These are phyloP conservation scores for Agriopis marginaria DNA, from an alignment of 2,888 invertebrate species.

Conservation along the genomic window DNA sequence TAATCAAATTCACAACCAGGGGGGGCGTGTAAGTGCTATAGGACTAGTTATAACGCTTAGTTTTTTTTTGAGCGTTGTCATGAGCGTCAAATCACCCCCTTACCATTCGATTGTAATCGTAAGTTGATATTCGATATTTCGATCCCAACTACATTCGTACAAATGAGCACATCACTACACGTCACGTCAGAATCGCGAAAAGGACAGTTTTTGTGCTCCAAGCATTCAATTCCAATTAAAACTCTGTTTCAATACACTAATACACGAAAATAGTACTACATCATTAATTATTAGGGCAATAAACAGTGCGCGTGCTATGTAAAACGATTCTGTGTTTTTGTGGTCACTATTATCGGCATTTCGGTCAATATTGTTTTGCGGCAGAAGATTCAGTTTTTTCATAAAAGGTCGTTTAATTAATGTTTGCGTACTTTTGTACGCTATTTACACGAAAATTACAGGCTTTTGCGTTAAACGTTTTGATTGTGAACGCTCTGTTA, in stretches of 20 bases:
- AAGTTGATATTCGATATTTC: no score
- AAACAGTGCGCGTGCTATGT: slow-evolving; percentile 34
- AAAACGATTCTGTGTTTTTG: slow-evolving; percentile 36
- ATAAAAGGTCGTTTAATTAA: slow-evolving; percentile 26
- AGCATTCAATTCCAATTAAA: slow-evolving; percentile 54
- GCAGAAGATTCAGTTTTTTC: slow-evolving; percentile 21
- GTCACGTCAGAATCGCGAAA: slow-evolving; percentile 58
- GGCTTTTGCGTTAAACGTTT: slow-evolving; percentile 24
- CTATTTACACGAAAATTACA: slow-evolving; percentile 35
- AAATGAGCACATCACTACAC: slow-evolving; percentile 42
- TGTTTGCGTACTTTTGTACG: slow-evolving; percentile 30
- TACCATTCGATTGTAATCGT: not conserved
- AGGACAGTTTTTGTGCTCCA: slow-evolving; percentile 62
- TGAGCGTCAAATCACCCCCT: no score
- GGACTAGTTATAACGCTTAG: no score
- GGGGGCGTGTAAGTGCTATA: no score
- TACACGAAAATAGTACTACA: slow-evolving; percentile 37
- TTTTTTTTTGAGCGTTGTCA: no score
- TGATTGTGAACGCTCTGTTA: slow-evolving; percentile 13
- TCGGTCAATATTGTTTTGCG: slow-evolving; percentile 41
- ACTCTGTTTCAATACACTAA: slow-evolving; percentile 43
- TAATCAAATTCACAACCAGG: no score
- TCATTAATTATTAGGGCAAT: slow-evolving; percentile 40
- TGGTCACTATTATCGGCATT: slow-evolving; percentile 28
- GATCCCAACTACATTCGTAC: not conserved